Base-by-base conservation (phyloP, 1,140 invertebrate species). In the Venustaconcha ellipsiformis region DNA sequence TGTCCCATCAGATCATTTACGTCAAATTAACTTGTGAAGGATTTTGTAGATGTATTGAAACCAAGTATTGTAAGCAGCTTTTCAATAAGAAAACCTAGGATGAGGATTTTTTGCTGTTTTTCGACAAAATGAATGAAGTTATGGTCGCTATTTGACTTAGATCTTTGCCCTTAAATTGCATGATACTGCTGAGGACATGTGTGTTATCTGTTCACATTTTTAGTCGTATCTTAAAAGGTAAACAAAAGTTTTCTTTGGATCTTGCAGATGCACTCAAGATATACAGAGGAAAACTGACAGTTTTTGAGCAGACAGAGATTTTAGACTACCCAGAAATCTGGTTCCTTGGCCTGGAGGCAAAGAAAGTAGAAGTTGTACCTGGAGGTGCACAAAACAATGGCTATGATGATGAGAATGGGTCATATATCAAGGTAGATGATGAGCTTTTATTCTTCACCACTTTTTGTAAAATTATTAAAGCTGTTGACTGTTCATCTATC, bases 331-430 rank as follows among this genome's bases (percentile, higher is more conserved):
- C 85, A 37, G 88, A 89, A 69, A 85, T 89, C 63, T 88, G 87
- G 87, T 89, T 85, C 80, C 80, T 89, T 37, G 88, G 88, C 18
- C 76, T 89, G 56, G 88, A 89, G 62, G 86, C 87, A 0, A 88
- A 89, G 79, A 89, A 89, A 72, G 81, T 88, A 56, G 87, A 88
- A 72, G 85, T 79, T 64, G 79, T 84, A 23, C 80, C 84, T 14
- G 87, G 85, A n/a, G 80, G 82, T 67, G 82, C 85, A 64, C 82
- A 84, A 56, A 88, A 88, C 67, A 87, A 87, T 80, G 87, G 88
- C 17, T 90, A 89, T 74, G 89, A 90, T 79, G 89, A 90, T 78
- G 88, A 90, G 65, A 89, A 86, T 82, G 88, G 89, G 15, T 86
- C 88, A 20, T 90, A 90, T 78, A 84, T 89, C 20, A 90, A 89